Base-by-base conservation (phyloP, 2,888 invertebrate genomes). In the Drosophila quinaria region DNA sequence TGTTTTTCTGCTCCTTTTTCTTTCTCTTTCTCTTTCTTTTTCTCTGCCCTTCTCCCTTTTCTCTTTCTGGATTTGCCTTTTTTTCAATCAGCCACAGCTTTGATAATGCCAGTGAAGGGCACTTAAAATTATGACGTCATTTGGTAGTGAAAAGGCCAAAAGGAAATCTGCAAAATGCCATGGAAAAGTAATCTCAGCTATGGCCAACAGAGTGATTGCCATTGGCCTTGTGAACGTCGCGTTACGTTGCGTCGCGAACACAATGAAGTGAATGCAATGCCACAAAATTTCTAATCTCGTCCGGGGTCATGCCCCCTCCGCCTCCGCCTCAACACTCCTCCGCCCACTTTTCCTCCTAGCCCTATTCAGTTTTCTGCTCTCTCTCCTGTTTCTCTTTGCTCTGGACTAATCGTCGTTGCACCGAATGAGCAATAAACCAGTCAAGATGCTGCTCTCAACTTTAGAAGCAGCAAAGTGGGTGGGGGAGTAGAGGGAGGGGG, bases 391-490 rank as follows among this genome's bases (percentile, higher is more conserved):
- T 19, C 31, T 31, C 3, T 37, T 13, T 17, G 6, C 25, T 41
- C 41, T 65, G 60, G 70, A 69, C 84, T 84, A 84, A 84, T 84
- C 84, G 87, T 64, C 84, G 69, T 29, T 83, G 89, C 89, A 80
- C 74, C 84, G 84, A 88, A 86, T 84, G 89, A 84, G 83, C 83
- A 87, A 83, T 83, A 87, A 85, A 83, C 70, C 80, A 72, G 69
- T 62, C 86, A 69, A 74, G 77, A 70, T 35, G 44, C 25, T 47
- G 60, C 17, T 13, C 29, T 19, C 4, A 19, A 19, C 55, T 19
- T n/a, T 41, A 33, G 22, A 15, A 15, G 33, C 3, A 13, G 33
- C 49, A 19, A 3, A 6, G 19, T 17, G 11, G 11, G 8, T 25
- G 19, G 65, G 4, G 11, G 10, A 29, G 46, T 25, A 6, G 2